A percentile compares a stretch with the other conserved stretches of the same genome.
Evolutionary conservation across 2,113 vertebrate genomes (phyloP).

Genomic region (Scophthalmus maximus): DNA sequence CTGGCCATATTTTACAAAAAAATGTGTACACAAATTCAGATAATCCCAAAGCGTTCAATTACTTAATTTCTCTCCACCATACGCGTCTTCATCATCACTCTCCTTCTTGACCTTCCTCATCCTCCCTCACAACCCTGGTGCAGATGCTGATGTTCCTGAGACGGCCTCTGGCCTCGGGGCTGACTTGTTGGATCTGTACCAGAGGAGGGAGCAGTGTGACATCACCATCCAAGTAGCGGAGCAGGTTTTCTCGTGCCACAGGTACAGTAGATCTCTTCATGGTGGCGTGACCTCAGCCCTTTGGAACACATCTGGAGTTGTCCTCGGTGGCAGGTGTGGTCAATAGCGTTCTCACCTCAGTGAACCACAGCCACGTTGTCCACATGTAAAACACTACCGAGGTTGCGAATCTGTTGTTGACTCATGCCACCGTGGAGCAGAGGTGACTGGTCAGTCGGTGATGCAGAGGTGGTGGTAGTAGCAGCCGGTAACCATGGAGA

Average conservation of each 20-base stretch:
- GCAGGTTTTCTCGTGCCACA: constrained; percentile 90
- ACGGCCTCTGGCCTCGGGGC: constrained; percentile 88
- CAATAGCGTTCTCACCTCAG: neutral
- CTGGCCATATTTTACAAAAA: neutral
- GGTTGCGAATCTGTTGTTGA: constrained; percentile 16
- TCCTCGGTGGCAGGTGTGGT: no score
- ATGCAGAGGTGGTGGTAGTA: constrained; percentile 47
- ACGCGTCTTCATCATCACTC: neutral
- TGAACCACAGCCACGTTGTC: neutral
- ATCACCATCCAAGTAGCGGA: constrained; percentile 88
- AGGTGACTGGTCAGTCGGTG: constrained; percentile 42
- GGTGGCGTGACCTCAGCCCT: neutral
- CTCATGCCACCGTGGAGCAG: neutral
- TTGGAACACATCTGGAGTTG: neutral
- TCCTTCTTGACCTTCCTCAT: constrained; percentile 5
- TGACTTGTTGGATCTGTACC: constrained; percentile 88
- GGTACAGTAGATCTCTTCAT: constrained; percentile 76
- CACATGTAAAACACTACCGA: neutral
- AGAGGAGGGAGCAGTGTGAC: constrained; percentile 86
- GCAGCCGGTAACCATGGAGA: constrained; percentile 69
- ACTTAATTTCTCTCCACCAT: neutral
- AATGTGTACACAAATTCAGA: neutral
- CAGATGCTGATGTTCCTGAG: constrained; percentile 75
- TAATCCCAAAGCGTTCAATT: neutral
- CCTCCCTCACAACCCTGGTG: neutral